phyloP scores from a whole-genome alignment of 1,140 invertebrate genomes.

The Wasmannia auropunctata region DNA sequence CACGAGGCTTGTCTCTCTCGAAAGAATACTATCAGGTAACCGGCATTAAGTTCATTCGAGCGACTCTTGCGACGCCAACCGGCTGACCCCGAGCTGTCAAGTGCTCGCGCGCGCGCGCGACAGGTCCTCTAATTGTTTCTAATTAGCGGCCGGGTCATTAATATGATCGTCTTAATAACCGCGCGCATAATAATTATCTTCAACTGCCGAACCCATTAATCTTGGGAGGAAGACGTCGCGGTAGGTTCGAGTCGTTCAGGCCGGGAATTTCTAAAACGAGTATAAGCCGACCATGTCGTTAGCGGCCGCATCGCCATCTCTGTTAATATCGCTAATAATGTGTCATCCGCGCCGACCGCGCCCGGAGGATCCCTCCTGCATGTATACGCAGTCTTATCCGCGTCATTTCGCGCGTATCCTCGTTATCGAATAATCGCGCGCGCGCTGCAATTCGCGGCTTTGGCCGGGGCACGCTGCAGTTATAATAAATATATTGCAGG shows the following conservation, averaged over 20 bases:
- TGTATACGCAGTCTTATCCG: background rate
- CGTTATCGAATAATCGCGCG: conserved; percentile 42
- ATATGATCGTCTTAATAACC: conserved; percentile 64
- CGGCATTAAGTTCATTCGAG: conserved; percentile 54
- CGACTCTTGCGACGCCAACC: conserved; percentile 1
- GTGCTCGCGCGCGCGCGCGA: conserved; percentile 48
- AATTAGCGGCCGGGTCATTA: conserved; percentile 67
- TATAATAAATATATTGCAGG: conserved; percentile 39
- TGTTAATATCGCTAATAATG: conserved; percentile 27
- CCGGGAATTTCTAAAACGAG: conserved; percentile 38
- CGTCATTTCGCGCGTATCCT: background rate
- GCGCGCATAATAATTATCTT: conserved; percentile 39
- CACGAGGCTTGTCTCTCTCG: background rate
- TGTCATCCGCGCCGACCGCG: conserved; percentile 4
- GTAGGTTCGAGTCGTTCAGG: background rate
- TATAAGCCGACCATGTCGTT: background rate
- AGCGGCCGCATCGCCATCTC: background rate
- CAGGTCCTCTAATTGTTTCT: conserved; percentile 61
- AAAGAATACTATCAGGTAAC: conserved; percentile 39
- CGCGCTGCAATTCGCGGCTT: background rate
- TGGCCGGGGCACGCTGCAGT: background rate
- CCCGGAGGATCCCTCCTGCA: background rate
- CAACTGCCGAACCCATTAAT: conserved; percentile 35
- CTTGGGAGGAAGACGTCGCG: conserved; percentile 23
- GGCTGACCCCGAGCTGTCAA: conserved; percentile 56